Conservation (phyloP, 2,797 vertebrate species). For the Halcyon chelicuti region DNA sequence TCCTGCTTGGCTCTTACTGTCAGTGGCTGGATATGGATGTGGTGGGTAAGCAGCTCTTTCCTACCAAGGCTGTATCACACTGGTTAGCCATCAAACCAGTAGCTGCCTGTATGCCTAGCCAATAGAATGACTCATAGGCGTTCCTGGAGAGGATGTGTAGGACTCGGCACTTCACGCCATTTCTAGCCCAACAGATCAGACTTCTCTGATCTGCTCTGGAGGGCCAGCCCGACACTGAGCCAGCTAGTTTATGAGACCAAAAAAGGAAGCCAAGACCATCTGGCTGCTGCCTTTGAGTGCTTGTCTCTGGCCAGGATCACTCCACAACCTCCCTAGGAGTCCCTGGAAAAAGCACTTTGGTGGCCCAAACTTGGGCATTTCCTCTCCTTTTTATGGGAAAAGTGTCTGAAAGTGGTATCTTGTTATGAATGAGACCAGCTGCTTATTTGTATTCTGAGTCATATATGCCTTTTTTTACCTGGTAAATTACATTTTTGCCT, state of each 20-base stretch:
- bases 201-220: not conserved
- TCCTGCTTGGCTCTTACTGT: not conserved
- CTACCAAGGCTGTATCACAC: accelerated
- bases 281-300: not conserved
- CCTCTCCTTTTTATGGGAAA: not conserved
- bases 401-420: not conserved
- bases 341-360: not conserved
- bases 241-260: not conserved
- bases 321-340: not conserved
- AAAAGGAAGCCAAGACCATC: not conserved
- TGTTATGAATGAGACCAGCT: not conserved
- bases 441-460: not conserved
- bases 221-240: not conserved
- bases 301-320: not conserved
- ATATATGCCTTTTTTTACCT: not conserved
- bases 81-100: not conserved
- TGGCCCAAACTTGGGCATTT: not conserved
- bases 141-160: not conserved
- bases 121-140: not conserved
- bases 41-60: not conserved
- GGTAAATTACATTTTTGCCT: not conserved
- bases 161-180: not conserved
- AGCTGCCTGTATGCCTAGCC: not conserved
- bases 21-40: accelerated
- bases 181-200: not conserved